Evolutionary conservation across 2,888 invertebrate species (phyloP), one percentile per base, ranked within the genome.

Genomic region (Formica aserva): DNA sequence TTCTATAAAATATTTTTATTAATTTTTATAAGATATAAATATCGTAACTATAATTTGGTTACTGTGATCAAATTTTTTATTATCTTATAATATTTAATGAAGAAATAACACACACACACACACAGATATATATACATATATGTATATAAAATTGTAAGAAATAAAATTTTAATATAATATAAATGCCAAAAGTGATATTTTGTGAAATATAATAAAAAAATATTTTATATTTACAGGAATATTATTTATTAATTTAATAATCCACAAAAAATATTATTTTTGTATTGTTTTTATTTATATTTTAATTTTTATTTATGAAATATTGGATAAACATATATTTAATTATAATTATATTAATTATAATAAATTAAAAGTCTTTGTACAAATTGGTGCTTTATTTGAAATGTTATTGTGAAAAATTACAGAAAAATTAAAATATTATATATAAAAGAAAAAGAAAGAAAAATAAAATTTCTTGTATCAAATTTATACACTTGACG

Each of bases 1-100:
- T 67, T 87, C 84, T 32, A 52, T 35, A 81, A 38, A 38, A 38
- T 38, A 38, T 11, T 38, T 38, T 9, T 38, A 38, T 38, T 38
- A 38, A 38, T 38, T 38, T 38, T 38, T 38, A 45, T 45, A 45
- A 45, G 13, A 45, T 13, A 45, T 45, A 41, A 67, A 45, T 77
- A 35, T 65, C 62, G 18, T 80, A 72, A 80, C 71, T 32, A 26
- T 55, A 4, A 60, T 48, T 48, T 1, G 15, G 9, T 63, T 63
- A 9, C 2, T 9, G 9, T 32, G 2, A 29, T 26, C 15, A 26
- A 35, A 41, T 15, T 60, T 75, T 45, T 75, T 2, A n/a, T 62
- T 41, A 41, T 60, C 38, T 41, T 41, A 41, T 41, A 15, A 4
- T 13, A 13, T 13, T 15, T 15, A 0, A 45, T 45, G 13, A 45